Evolutionary conservation across 2,113 vertebrate species (phyloP), one percentile per base, ranked within the genome.

Genomic region (Tauraco erythrolophus): DNA sequence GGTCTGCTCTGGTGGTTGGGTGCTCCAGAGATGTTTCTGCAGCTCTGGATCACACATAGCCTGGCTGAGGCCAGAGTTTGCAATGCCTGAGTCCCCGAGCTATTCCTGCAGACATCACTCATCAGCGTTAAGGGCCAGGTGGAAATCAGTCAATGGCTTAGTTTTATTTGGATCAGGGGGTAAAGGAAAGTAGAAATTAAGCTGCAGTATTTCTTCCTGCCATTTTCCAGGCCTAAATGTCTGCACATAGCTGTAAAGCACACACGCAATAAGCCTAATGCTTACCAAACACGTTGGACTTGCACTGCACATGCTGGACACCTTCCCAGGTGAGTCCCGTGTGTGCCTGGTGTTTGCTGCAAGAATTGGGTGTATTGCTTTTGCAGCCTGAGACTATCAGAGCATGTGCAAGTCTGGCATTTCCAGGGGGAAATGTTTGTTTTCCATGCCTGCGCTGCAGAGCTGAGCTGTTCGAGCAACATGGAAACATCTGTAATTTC

Each of bases 21-120:
- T 6, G 18, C 6, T 56, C 45, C 25, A 30, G 51, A 27, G 68
- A 19, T 69, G 31, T 48, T 84, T 94, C 68, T 91, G 28, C 31
- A 56, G 43, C 19, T 11, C 27, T 4, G 1, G 14, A 84, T 79
- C 25, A 17, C 54, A 43, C 0, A 0, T n/a, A 23, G 6, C 35
- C 35, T n/a, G 12, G 30, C 23, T 45, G 19, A 74, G 16, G 9
- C 19, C 48, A 6, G n/a, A 45, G 2, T 66, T 4, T 10, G 10
- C 7, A 56, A 9, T 27, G n/a, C 64, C 69, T 62, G 21, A 19
- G n/a, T 37, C 45, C 24, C 75, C 61, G 57, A 68, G 54, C 25
- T 84, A 1, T 71, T 91, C 48, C 64, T 86, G 33, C 1, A 3
- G 76, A 11, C 50, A 84, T 33, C 37, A 74, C 50, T n/a, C 64